phyloP scores from a whole-genome alignment of 2,113 vertebrate species.

The Chroicocephalus ridibundus region DNA sequence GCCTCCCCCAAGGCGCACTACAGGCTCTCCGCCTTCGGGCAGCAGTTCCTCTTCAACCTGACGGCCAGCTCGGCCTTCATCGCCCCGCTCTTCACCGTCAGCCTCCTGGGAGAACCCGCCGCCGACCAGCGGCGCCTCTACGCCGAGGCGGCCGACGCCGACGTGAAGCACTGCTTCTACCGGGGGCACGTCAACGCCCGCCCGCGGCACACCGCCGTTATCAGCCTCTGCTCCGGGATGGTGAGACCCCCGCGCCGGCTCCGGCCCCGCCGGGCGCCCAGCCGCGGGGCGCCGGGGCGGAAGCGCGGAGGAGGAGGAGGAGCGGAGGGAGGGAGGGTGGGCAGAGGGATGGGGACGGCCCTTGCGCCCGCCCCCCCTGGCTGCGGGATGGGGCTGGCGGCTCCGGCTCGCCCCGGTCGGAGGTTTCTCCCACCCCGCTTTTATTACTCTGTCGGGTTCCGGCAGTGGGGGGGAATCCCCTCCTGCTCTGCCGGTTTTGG shows the following conservation, averaged over 20 bases:
- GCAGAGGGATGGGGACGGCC: not conserved
- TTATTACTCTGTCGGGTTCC: not conserved
- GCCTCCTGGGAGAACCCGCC: slow-evolving; percentile 82
- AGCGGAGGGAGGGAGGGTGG: not conserved
- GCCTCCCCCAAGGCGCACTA: slow-evolving; percentile 81
- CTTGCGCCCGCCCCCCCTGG: not conserved
- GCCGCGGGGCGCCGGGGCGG: slow-evolving; percentile 5
- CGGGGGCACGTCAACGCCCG: slow-evolving; percentile 92
- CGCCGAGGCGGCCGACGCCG: slow-evolving; percentile 80
- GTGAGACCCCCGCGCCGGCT: slow-evolving; percentile 76
- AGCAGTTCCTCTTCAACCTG: slow-evolving; percentile 91
- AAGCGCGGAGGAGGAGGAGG: not conserved
- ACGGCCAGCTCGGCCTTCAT: slow-evolving; percentile 94
- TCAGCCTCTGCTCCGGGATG: slow-evolving; percentile 98
- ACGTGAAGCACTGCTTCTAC: slow-evolving; percentile 96
- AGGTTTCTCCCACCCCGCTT: accelerated
- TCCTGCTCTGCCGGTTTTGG: not conserved
- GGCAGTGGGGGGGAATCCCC: not conserved
- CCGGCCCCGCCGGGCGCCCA: not conserved
- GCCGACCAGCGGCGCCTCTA: slow-evolving; percentile 79
- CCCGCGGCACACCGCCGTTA: slow-evolving; percentile 88
- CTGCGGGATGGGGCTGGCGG: not conserved
- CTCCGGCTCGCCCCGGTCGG: accelerated
- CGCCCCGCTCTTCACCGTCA: slow-evolving; percentile 93
- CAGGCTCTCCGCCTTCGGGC: slow-evolving; percentile 91